Evolutionary conservation across 2,797 vertebrate species (phyloP).

Genomic region (Esox lucius): DNA sequence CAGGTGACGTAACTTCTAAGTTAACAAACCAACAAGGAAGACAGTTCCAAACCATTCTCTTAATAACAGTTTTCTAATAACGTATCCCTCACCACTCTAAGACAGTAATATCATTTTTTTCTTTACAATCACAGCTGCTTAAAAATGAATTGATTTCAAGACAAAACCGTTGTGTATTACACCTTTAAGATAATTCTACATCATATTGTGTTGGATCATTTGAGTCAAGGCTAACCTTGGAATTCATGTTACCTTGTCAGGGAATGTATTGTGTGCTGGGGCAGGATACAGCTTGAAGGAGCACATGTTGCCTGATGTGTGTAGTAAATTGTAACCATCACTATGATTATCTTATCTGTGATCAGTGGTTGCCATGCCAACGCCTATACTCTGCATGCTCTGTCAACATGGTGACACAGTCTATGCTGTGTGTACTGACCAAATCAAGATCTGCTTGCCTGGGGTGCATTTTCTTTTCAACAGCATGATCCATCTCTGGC

Average conservation of each 20-base stretch:
- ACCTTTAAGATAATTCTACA: neutral
- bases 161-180: no score
- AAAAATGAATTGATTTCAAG: no score
- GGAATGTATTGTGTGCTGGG: neutral
- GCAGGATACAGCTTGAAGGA: neutral
- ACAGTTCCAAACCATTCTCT: no score
- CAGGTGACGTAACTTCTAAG: no score
- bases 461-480: neutral
- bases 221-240: neutral
- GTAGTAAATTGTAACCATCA: conserved; percentile 4
- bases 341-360: conserved; percentile 39
- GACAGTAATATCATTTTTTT: no score
- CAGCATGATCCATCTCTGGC: neutral
- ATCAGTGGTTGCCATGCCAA: conserved; percentile 44
- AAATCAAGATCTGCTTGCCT: conserved; percentile 5
- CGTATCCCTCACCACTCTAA: neutral
- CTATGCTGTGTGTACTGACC: conserved; percentile 40
- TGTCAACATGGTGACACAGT: conserved; percentile 51
- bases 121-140: no score
- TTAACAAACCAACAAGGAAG: no score
- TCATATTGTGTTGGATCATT: neutral
- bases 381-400: conserved; percentile 36
- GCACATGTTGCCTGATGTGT: conserved; percentile 27
- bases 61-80: no score
- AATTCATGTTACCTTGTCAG: neutral